Percentiles rank a stretch among this genome's conserved stretches.
Conservation (phyloP, 2,797 vertebrate species). For the Australoheros facetus region DNA sequence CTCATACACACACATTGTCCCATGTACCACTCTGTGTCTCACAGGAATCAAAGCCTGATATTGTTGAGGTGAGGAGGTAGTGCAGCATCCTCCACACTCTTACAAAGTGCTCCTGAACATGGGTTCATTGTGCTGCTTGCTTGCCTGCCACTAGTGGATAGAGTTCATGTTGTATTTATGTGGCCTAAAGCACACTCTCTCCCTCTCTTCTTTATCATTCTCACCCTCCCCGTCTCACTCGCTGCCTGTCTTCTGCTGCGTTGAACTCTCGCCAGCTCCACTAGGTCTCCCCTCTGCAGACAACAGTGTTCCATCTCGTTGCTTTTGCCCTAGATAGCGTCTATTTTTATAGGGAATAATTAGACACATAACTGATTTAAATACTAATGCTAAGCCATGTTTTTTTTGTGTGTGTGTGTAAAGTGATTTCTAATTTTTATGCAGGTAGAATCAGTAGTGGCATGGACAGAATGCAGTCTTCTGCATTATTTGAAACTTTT, state of each 20-base stretch:
- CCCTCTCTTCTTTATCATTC: conserved; percentile 38
- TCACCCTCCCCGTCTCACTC: conserved; percentile 39
- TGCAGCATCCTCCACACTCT: conserved; percentile 38
- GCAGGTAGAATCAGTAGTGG: neutral
- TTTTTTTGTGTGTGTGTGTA: conserved; percentile 28
- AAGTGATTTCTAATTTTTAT: conserved; percentile 1
- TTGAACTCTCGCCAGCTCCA: conserved; percentile 80
- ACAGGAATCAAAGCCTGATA: conserved; percentile 42
- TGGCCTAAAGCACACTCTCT: conserved; percentile 79
- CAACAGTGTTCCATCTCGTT: conserved; percentile 81
- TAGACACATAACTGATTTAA: conserved; percentile 84
- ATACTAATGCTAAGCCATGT: conserved; percentile 75
- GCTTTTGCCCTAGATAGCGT: conserved; percentile 82
- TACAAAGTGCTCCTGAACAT: conserved; percentile 67
- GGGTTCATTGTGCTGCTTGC: conserved; percentile 67
- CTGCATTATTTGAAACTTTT: conserved; percentile 1
- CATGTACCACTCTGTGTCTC: conserved; percentile 18
- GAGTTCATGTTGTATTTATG: conserved; percentile 85
- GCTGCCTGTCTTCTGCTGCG: conserved; percentile 68
- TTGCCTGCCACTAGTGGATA: conserved; percentile 64
- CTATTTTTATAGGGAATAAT: conserved; percentile 84
- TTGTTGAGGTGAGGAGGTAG: conserved; percentile 51
- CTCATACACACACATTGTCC: conserved; percentile 9
- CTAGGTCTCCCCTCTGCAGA: conserved; percentile 82
- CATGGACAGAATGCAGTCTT: neutral